phyloP scores from a whole-genome alignment of 2,888 invertebrate species.

The Troides helena region DNA sequence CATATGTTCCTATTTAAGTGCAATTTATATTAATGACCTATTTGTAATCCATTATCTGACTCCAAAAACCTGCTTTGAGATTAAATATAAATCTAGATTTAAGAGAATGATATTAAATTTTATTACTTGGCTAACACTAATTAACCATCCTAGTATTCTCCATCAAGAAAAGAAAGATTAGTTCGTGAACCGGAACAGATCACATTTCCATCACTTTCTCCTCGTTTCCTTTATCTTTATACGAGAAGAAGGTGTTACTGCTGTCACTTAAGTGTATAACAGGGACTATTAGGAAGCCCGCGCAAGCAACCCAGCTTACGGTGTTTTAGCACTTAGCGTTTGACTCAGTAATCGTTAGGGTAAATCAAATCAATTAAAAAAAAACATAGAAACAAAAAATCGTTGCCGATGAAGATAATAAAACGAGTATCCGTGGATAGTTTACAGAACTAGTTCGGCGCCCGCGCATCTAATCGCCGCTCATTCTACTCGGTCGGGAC shows the following conservation, averaged over 20 bases:
- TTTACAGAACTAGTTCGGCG: constrained; percentile 30
- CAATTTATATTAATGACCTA: neutral
- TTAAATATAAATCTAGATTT: neutral
- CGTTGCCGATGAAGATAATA: constrained; percentile 11
- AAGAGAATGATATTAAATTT: neutral
- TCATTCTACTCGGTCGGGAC: constrained; percentile 15
- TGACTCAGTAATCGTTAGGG: constrained; percentile 2
- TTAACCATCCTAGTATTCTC: too few species aligned
- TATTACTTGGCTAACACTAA: neutral
- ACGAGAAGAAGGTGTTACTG: too few species aligned
- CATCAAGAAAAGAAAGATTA: too few species aligned
- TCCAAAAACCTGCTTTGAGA: neutral
- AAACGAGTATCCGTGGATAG: constrained; percentile 25
- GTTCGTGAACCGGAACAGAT: too few species aligned
- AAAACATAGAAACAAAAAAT: constrained; percentile 19
- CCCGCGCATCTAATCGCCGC: constrained; percentile 29
- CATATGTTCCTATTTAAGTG: neutral
- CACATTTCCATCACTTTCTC: too few species aligned
- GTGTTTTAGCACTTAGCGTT: too few species aligned
- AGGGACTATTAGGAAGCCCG: neutral
- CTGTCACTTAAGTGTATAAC: too few species aligned
- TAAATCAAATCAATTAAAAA: constrained; percentile 2
- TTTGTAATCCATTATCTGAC: neutral
- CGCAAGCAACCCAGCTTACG: too few species aligned
- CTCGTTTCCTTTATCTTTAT: too few species aligned